These are phyloP conservation scores for Rhinolophus sinicus DNA, from an alignment of 2,113 vertebrate species.

Conservation along the genomic window DNA sequence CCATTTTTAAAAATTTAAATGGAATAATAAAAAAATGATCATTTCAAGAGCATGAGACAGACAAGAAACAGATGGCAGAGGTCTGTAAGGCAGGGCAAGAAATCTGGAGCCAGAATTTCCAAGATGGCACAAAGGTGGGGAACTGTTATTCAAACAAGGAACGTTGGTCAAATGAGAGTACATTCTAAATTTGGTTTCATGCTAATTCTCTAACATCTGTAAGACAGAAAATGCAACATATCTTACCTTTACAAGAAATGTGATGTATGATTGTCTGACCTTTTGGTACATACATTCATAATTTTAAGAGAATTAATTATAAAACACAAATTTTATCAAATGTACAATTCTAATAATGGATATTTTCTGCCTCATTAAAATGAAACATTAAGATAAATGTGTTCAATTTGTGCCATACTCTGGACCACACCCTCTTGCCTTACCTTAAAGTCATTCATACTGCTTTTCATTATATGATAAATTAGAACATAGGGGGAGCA, in stretches of 20 bases:
- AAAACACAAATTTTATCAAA: constrained; percentile 52
- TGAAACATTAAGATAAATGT: constrained; percentile 53
- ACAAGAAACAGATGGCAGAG: constrained; percentile 38
- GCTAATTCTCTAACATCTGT: constrained; percentile 26
- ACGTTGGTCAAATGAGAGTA: not conserved
- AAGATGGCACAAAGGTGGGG: not conserved
- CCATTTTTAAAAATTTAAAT: constrained; percentile 67
- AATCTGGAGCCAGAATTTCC: constrained; percentile 3
- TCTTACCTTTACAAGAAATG: constrained; percentile 22
- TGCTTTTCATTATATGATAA: constrained; percentile 16
- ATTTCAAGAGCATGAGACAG: constrained; percentile 53
- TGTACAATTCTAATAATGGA: constrained; percentile 21
- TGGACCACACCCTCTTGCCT: not conserved
- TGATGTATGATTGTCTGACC: not conserved
- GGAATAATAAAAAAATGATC: constrained; percentile 72
- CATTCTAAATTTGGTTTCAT: constrained; percentile 9
- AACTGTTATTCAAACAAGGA: not conserved
- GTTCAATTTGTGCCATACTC: not conserved
- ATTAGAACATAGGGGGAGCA: not conserved
- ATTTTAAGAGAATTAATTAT: constrained; percentile 45
- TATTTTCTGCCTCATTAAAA: constrained; percentile 58
- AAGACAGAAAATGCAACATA: not conserved
- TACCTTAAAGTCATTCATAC: constrained; percentile 34
- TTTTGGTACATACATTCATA: not conserved
- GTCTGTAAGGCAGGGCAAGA: constrained; percentile 8